These are phyloP conservation scores for Lochmaea capreae DNA, from an alignment of 2,888 invertebrate genomes.

Conservation along the genomic window DNA sequence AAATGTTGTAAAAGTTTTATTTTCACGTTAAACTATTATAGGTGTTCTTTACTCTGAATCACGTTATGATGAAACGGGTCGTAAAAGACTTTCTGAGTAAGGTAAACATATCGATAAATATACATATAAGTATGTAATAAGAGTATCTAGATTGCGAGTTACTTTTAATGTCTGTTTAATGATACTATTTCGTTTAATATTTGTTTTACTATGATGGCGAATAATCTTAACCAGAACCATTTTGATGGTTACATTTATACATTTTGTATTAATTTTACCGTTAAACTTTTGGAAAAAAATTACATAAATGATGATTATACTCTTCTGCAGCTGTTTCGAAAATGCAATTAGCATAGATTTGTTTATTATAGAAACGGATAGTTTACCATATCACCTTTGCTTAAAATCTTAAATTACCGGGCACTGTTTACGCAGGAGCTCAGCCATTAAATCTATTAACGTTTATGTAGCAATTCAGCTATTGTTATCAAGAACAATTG, in stretches of 20 bases:
- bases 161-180: background rate
- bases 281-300: background rate
- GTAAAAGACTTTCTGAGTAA: background rate
- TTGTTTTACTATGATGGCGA: background rate
- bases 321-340: too few species aligned
- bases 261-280: background rate
- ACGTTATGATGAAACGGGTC: background rate
- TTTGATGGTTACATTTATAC: background rate
- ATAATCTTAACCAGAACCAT: background rate
- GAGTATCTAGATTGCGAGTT: background rate
- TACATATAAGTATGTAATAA: background rate
- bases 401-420: too few species aligned
- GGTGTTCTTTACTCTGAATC: background rate
- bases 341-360: too few species aligned
- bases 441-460: too few species aligned
- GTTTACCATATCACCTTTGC: too few species aligned
- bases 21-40: background rate
- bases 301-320: too few species aligned
- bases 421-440: too few species aligned
- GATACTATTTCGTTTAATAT: background rate
- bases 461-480: too few species aligned
- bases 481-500: too few species aligned
- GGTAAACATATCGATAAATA: constrained; percentile 2
- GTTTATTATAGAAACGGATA: too few species aligned
- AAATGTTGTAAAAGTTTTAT: too few species aligned